Conservation (phyloP, 2,113 vertebrate genomes). For the Arvicanthis niloticus region DNA sequence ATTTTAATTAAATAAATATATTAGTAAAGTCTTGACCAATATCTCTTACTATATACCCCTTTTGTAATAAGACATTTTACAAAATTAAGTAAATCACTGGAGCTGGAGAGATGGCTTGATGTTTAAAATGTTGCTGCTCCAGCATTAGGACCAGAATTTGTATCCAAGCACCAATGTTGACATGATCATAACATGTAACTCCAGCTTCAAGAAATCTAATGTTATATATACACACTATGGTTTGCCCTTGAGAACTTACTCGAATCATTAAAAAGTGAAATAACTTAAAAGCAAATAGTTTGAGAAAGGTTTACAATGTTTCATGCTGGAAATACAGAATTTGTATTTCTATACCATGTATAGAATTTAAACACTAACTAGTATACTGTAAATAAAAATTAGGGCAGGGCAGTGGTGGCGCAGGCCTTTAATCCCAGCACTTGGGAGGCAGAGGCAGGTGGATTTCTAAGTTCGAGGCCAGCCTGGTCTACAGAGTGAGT, state of each 20-base stretch:
- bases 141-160: neutral
- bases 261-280: neutral
- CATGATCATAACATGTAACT: neutral
- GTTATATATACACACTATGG: neutral
- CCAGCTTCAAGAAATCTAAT: neutral
- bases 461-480: too few species aligned
- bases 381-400: neutral
- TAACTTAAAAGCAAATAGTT: constrained; percentile 28
- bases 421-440: too few species aligned
- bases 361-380: neutral
- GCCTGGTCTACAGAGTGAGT: too few species aligned
- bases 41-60: neutral
- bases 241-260: neutral
- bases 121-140: too few species aligned
- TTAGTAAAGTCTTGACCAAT: neutral
- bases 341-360: neutral
- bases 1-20: neutral
- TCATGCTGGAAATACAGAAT: neutral
- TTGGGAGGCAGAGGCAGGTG: too few species aligned
- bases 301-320: neutral
- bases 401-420: too few species aligned
- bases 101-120: neutral
- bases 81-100: neutral
- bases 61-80: neutral
- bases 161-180: neutral